phyloP scores from a whole-genome alignment of 2,113 vertebrate species.

The Neodontobutis hainanensis region DNA sequence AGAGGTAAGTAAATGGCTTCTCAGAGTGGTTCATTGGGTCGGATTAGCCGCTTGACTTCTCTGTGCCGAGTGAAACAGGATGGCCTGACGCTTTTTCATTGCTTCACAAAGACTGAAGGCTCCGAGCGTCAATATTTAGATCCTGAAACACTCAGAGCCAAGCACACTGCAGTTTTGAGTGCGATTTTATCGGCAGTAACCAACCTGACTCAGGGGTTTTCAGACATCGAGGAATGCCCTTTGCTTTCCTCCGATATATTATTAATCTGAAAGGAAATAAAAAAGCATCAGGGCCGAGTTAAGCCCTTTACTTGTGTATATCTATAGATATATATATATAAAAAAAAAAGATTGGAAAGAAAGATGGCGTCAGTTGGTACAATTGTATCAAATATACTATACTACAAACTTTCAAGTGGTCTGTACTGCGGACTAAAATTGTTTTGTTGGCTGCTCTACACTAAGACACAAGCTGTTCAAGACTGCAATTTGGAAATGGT shows the following conservation, averaged over 20 bases:
- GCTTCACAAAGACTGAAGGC: constrained; percentile 52
- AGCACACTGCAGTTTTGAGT: constrained; percentile 24
- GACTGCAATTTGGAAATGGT: constrained; percentile 22
- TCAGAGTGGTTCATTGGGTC: not conserved
- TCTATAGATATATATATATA: no score
- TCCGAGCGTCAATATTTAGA: constrained; percentile 35
- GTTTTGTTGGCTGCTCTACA: constrained; percentile 39
- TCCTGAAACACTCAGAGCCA: constrained; percentile 10
- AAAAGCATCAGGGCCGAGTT: constrained; percentile 1
- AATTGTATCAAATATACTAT: constrained; percentile 60
- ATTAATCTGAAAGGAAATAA: constrained; percentile 5
- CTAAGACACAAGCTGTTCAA: constrained; percentile 63
- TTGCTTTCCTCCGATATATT: constrained; percentile 23
- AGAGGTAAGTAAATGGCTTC: constrained; percentile 40
- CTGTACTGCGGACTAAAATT: constrained; percentile 43
- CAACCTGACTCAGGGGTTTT: not conserved
- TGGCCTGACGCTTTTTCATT: constrained; percentile 46
- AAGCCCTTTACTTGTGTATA: not conserved
- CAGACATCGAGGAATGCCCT: constrained; percentile 16
- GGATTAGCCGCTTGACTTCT: constrained; percentile 25
- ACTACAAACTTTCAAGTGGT: constrained; percentile 62
- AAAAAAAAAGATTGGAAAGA: constrained; percentile 8
- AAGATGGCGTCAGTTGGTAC: constrained; percentile 34
- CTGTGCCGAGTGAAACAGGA: not conserved
- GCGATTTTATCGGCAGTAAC: constrained; percentile 1